Evolutionary conservation across 2,113 vertebrate species (phyloP).

Genomic region (Sylvicapra grimmia): DNA sequence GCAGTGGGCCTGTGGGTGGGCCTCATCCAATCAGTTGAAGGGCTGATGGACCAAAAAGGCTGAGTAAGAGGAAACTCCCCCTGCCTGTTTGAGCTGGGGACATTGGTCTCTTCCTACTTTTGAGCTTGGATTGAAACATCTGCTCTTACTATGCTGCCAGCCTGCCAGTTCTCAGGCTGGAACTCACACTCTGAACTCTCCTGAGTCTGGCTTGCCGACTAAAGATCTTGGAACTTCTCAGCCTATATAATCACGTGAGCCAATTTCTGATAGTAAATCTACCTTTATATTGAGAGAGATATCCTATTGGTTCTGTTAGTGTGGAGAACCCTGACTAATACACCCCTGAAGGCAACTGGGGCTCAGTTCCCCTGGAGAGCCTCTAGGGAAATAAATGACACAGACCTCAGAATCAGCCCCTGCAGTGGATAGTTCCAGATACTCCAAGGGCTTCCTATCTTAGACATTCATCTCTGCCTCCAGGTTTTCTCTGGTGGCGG

Average conservation of each 20-base stretch:
- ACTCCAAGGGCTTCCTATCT: neutral
- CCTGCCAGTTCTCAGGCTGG: neutral
- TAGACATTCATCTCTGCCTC: neutral
- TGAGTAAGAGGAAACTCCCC: neutral
- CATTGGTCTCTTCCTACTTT: neutral
- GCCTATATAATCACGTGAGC: neutral
- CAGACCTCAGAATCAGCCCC: neutral
- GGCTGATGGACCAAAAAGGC: neutral
- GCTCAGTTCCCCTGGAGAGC: neutral
- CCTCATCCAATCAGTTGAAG: neutral
- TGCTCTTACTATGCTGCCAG: neutral
- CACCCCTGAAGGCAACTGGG: neutral
- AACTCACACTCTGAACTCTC: neutral
- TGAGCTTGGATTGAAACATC: neutral
- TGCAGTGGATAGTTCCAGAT: neutral
- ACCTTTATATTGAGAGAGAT: neutral
- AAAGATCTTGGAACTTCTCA: neutral
- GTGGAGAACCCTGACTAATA: neutral
- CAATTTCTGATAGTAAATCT: neutral
- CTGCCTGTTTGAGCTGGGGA: neutral
- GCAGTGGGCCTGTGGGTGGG: neutral
- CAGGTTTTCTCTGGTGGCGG: neutral
- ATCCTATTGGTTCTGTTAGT: neutral
- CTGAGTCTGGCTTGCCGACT: neutral
- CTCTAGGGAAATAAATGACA: neutral